Percentiles rank a stretch among this genome's conserved stretches.
These are phyloP conservation scores for Archips xylosteana DNA, from an alignment of 2,888 invertebrate species.

Conservation along the genomic window DNA sequence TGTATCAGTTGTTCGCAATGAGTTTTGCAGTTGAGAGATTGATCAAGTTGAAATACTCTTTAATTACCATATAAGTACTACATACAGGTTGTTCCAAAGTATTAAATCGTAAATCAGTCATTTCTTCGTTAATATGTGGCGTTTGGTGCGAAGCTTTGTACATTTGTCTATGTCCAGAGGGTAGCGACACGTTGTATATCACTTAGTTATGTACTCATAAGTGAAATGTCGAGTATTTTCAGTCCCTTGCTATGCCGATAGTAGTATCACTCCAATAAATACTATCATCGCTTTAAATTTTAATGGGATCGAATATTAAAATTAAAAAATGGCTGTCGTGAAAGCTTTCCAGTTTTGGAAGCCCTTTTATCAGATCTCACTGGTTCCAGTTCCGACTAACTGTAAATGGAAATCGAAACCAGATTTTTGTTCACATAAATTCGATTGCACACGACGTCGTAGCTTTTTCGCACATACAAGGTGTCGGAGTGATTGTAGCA, in stretches of 20 bases:
- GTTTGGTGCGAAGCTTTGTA: too few species aligned
- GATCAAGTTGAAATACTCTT: too few species aligned
- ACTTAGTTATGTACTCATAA: too few species aligned
- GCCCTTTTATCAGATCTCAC: constrained; percentile 20
- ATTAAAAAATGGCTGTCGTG: background rate
- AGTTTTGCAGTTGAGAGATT: too few species aligned
- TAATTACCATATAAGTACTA: too few species aligned
- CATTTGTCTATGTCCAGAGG: too few species aligned
- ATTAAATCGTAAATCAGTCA: too few species aligned
- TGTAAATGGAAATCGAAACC: constrained; percentile 26
- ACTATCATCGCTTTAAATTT: background rate
- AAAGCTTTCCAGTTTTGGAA: constrained; percentile 7
- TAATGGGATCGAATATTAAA: background rate
- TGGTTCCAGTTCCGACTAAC: constrained; percentile 22
- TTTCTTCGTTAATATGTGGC: too few species aligned
- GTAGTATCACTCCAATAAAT: background rate
- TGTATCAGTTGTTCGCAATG: too few species aligned
- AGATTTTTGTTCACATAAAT: background rate
- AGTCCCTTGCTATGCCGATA: background rate
- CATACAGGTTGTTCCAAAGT: too few species aligned
- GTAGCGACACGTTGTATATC: too few species aligned
- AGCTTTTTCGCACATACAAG: background rate
- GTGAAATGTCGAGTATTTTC: background rate
- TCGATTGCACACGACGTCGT: background rate
- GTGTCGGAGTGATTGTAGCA: background rate